phyloP scores from a whole-genome alignment of 2,113 vertebrate species.

The Prolemur simus region DNA sequence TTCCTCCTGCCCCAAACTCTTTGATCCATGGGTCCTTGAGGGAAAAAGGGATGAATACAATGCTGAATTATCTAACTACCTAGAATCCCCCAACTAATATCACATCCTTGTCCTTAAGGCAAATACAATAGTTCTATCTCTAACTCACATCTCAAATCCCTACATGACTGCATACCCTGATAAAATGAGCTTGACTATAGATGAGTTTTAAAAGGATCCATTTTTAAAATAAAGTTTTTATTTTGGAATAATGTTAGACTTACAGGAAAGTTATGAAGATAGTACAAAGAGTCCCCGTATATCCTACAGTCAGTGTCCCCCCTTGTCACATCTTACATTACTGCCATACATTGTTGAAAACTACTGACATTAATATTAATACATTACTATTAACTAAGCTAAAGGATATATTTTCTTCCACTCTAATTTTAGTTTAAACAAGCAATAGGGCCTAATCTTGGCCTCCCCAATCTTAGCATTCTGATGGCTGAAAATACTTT shows the following conservation, averaged over 20 bases:
- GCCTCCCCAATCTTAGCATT: background rate
- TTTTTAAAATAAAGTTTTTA: background rate
- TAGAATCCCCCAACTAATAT: background rate
- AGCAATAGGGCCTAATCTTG: background rate
- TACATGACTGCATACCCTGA: background rate
- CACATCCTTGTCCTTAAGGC: background rate
- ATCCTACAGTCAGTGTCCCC: background rate
- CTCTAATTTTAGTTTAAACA: background rate
- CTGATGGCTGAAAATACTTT: background rate
- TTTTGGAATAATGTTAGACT: slow-evolving; percentile 10
- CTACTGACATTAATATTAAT: background rate
- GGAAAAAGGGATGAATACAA: background rate
- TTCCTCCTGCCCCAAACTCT: background rate
- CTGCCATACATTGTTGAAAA: background rate
- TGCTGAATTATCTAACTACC: background rate
- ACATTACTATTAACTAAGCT: background rate
- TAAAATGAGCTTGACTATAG: background rate
- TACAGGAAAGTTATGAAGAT: background rate
- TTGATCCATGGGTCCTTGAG: background rate
- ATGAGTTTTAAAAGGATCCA: background rate
- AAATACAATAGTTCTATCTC: background rate
- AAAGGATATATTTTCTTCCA: background rate
- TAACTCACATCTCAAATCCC: background rate
- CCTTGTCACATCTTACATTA: background rate
- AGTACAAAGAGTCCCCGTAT: background rate